Conservation (phyloP, 92 coral and sea anemone genomes). For the Siderastrea radians region DNA sequence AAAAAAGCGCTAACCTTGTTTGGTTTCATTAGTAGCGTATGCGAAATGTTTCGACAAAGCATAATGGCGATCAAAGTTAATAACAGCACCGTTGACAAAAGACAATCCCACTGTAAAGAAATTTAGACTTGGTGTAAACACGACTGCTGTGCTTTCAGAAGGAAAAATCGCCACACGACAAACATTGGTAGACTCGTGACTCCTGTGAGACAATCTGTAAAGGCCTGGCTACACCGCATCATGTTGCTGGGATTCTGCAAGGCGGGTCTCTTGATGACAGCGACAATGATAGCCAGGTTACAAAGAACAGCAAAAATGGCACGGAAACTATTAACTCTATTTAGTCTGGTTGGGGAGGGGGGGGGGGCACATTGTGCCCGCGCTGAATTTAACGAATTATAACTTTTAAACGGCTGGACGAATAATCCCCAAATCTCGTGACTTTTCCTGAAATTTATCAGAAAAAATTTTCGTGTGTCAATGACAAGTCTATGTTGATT, state of each 20-base stretch:
- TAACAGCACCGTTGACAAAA: neutral
- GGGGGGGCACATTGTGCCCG: too few species aligned
- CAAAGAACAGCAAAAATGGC: neutral
- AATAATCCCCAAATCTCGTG: too few species aligned
- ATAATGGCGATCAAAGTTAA: neutral
- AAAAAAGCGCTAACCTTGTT: neutral
- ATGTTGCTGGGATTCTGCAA: neutral
- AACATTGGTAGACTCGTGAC: conserved; percentile 2
- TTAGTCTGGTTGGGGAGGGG: too few species aligned
- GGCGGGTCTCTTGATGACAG: conserved; percentile 3
- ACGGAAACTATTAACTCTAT: too few species aligned
- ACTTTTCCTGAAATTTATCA: too few species aligned
- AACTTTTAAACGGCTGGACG: too few species aligned
- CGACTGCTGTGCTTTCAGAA: neutral
- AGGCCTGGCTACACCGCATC: conserved; percentile 2
- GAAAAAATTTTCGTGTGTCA: too few species aligned
- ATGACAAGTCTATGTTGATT: too few species aligned
- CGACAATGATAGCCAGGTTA: neutral
- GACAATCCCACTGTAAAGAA: neutral
- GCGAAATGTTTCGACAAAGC: too few species aligned
- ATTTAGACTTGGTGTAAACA: neutral
- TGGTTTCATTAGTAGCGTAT: neutral
- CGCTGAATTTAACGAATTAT: too few species aligned
- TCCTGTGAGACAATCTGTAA: conserved; percentile 7
- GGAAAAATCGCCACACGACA: conserved; percentile 1